These are phyloP conservation scores for Petrosia ficiformis DNA, from an alignment of 37 sponge, comb jelly and placozoan genomes.

Conservation along the genomic window DNA sequence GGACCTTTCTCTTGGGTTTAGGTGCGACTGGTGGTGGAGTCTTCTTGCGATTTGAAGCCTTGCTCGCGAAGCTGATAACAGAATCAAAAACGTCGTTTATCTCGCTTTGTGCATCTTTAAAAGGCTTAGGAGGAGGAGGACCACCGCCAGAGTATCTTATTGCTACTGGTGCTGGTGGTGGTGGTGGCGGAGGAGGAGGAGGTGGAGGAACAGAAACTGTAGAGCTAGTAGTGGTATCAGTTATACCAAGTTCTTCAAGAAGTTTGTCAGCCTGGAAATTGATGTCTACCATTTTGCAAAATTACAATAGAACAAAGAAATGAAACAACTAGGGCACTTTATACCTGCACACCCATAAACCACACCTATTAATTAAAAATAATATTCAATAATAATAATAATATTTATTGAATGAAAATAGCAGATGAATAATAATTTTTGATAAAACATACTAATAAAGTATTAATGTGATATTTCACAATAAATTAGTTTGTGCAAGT, in stretches of 20 bases:
- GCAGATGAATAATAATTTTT: no score
- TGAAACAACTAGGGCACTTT: neutral
- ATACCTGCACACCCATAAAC: neutral
- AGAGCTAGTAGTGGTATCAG: neutral
- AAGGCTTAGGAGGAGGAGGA: neutral
- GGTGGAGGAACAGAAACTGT: slow-evolving; percentile 38
- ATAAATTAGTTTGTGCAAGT: no score
- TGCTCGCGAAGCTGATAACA: slow-evolving; percentile 63
- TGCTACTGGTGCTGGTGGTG: slow-evolving; percentile 50
- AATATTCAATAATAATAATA: no score
- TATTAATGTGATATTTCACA: no score
- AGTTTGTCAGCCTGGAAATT: slow-evolving; percentile 61
- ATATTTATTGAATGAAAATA: no score
- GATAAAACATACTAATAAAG: no score
- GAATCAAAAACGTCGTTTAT: slow-evolving; percentile 64
- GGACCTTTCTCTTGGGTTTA: slow-evolving; percentile 67
- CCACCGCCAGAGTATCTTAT: neutral
- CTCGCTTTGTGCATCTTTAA: slow-evolving; percentile 38
- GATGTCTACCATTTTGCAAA: slow-evolving; percentile 32
- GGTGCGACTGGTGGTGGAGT: slow-evolving; percentile 65
- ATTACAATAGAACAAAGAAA: no score
- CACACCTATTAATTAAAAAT: no score
- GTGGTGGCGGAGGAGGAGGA: slow-evolving; percentile 39
- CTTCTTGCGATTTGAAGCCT: slow-evolving; percentile 33
- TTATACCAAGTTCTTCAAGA: slow-evolving; percentile 60